phyloP scores from a whole-genome alignment of 2,888 invertebrate genomes.

The Erpobdella octoculata region DNA sequence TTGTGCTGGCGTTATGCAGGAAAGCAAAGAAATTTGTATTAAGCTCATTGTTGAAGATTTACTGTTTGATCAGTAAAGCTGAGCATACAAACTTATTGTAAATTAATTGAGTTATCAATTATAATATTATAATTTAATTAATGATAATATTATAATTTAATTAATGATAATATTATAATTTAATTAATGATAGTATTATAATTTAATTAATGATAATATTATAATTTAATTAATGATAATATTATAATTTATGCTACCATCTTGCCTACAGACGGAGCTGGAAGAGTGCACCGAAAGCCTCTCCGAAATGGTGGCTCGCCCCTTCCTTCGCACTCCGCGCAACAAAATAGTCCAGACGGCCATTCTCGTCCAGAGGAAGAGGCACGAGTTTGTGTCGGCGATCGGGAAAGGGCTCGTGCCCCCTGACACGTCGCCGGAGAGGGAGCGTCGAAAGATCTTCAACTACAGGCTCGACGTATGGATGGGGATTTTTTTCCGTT shows the following conservation, averaged over 20 bases:
- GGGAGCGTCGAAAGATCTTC: conserved; percentile 51
- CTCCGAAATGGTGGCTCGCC: conserved; percentile 62
- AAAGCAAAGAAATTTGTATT: no score
- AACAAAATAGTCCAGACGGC: conserved; percentile 61
- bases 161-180: background rate
- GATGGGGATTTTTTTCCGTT: background rate
- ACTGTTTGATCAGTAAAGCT: no score
- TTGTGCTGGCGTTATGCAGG: no score
- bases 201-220: no score
- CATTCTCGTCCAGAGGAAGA: conserved; percentile 58
- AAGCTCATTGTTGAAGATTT: no score
- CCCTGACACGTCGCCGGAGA: conserved; percentile 59
- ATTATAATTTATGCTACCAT: no score
- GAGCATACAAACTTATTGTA: background rate
- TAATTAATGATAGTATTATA: no score
- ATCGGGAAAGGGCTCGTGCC: conserved; percentile 57
- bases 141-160: no score
- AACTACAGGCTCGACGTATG: conserved; percentile 49
- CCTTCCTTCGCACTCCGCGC: conserved; percentile 60
- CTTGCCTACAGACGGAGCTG: conserved; percentile 59
- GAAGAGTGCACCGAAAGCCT: conserved; percentile 63
- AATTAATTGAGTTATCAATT: background rate
- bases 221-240: no score
- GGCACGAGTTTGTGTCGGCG: conserved; percentile 61
- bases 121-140: background rate